A percentile compares a stretch with the other conserved stretches of the same genome.
These are phyloP conservation scores for Papilio helenus DNA, from an alignment of 1,140 invertebrate species.

Conservation along the genomic window DNA sequence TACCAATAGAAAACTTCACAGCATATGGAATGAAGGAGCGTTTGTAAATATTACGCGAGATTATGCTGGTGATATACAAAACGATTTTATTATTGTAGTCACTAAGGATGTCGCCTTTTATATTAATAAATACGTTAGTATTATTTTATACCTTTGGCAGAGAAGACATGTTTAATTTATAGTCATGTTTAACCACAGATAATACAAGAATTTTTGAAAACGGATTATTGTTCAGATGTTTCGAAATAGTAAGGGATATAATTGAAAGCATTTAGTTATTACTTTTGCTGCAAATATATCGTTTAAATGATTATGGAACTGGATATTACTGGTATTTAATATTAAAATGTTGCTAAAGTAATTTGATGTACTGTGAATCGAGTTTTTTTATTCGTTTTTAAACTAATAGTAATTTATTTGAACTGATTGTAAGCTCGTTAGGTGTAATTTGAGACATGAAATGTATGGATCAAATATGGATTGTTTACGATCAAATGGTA, in stretches of 20 bases:
- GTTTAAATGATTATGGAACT: not conserved
- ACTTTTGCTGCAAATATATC: not conserved
- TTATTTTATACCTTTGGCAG: too few relatives aligned
- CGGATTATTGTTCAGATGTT: too few relatives aligned
- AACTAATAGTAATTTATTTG: too few relatives aligned
- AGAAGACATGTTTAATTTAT: too few relatives aligned
- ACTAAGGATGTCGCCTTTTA: not conserved
- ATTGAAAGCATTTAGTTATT: not conserved
- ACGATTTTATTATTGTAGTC: slow-evolving; percentile 6
- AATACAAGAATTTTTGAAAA: too few relatives aligned
- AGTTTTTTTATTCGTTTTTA: too few relatives aligned
- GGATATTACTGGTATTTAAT: not conserved
- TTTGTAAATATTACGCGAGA: not conserved
- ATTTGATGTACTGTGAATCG: too few relatives aligned
- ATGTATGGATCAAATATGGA: not conserved
- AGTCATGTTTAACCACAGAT: too few relatives aligned
- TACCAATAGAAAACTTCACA: slow-evolving; percentile 1
- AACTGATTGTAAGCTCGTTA: too few relatives aligned
- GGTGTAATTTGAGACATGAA: not conserved
- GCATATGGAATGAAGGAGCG: not conserved
- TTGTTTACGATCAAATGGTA: not conserved
- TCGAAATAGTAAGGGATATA: too few relatives aligned
- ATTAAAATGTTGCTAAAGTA: not conserved
- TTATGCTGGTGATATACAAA: not conserved
- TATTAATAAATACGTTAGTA: not conserved